These are phyloP conservation scores for Margarornis squamiger DNA, from an alignment of 2,797 vertebrate species.

Conservation along the genomic window DNA sequence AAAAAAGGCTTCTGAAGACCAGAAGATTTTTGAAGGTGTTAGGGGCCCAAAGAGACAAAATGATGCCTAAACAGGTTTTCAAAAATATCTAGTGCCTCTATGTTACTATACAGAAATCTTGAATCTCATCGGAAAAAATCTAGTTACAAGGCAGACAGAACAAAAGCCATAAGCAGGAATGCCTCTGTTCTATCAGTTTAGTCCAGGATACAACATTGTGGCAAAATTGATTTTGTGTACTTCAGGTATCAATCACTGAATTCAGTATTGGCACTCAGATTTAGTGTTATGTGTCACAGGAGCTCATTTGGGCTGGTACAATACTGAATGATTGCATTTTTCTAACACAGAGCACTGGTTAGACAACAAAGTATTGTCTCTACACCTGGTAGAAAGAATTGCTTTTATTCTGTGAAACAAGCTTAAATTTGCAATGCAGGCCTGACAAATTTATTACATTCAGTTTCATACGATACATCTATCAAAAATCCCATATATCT, in stretches of 20 bases:
- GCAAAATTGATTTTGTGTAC: background rate
- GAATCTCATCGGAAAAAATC: background rate
- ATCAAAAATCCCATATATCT: background rate
- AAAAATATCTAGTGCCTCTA: background rate
- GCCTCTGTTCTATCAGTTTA: background rate
- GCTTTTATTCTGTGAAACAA: background rate
- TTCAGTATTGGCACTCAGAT: background rate
- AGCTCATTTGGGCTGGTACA: background rate
- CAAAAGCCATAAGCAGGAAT: background rate
- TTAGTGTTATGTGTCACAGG: background rate
- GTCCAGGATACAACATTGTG: background rate
- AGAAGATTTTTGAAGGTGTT: background rate
- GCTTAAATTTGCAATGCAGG: background rate
- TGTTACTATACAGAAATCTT: background rate
- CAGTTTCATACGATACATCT: background rate
- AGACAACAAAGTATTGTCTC: background rate
- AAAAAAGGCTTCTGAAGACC: background rate
- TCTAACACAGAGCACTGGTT: background rate
- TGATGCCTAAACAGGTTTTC: background rate
- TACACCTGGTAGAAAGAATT: background rate
- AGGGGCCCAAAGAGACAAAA: background rate
- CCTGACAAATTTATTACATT: background rate
- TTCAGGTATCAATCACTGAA: accelerated
- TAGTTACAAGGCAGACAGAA: background rate
- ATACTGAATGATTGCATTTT: background rate